Percentiles rank a stretch among this genome's conserved stretches.
phyloP scores from a whole-genome alignment of 2,113 vertebrate genomes.

The Chionis minor region DNA sequence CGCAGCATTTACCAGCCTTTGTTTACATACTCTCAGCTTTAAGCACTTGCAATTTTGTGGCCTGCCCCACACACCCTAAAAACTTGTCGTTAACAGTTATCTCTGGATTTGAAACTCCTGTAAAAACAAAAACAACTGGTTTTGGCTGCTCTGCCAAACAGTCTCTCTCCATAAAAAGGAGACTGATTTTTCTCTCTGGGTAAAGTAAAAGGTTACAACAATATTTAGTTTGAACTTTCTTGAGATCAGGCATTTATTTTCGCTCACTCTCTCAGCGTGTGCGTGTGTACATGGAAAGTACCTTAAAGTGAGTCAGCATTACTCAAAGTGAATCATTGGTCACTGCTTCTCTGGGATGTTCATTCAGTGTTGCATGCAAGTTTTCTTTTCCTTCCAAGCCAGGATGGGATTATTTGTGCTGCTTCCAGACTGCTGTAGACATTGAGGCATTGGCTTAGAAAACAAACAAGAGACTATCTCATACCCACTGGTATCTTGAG shows the following conservation, averaged over 20 bases:
- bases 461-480: not conserved
- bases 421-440: not conserved
- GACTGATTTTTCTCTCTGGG: conserved; percentile 65
- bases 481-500: not conserved
- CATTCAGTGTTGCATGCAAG: conserved; percentile 19
- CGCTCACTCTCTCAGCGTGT: conserved; percentile 57
- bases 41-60: conserved; percentile 63
- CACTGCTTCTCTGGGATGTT: conserved; percentile 59
- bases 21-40: conserved; percentile 49
- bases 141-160: conserved; percentile 54
- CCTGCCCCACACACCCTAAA: conserved; percentile 58
- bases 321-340: conserved; percentile 73
- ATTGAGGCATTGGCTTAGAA: not conserved
- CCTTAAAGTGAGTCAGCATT: conserved; percentile 74
- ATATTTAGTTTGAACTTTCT: conserved; percentile 77
- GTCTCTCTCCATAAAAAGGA: conserved; percentile 68
- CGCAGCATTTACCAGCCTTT: not conserved
- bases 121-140: conserved; percentile 74
- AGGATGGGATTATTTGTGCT: conserved; percentile 5
- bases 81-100: conserved; percentile 63
- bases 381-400: conserved; percentile 7
- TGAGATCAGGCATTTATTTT: conserved; percentile 70
- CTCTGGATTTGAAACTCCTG: conserved; percentile 71
- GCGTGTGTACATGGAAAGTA: conserved; percentile 74
- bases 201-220: conserved; percentile 77